A percentile compares a stretch with the other conserved stretches of the same genome.
Conservation (phyloP, 2,113 vertebrate genomes). For the Scomber colias region DNA sequence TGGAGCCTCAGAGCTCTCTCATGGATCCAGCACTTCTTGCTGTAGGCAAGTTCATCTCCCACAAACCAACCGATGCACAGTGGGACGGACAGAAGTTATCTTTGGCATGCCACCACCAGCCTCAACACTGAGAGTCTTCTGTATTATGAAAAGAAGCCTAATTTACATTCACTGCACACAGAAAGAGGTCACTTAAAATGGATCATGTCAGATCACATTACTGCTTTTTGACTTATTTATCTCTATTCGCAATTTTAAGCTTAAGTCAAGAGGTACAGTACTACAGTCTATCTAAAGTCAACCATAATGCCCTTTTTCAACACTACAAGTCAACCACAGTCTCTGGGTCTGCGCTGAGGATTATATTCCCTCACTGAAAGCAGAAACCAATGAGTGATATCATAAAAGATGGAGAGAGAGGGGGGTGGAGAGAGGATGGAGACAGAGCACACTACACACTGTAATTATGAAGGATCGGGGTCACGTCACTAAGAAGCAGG, state of each 20-base stretch:
- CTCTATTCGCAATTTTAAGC: not conserved
- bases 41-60: slow-evolving; percentile 62
- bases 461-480: slow-evolving; percentile 71
- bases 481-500: slow-evolving; percentile 61
- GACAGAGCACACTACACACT: slow-evolving; percentile 23
- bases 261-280: not conserved
- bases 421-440: slow-evolving; percentile 6
- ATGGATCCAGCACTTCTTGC: slow-evolving; percentile 59
- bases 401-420: slow-evolving; percentile 30
- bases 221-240: not conserved
- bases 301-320: not conserved
- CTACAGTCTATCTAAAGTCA: not conserved
- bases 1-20: slow-evolving; percentile 58
- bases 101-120: slow-evolving; percentile 19
- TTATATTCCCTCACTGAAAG: slow-evolving; percentile 19
- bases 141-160: slow-evolving; percentile 18
- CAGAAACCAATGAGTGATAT: slow-evolving; percentile 27
- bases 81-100: slow-evolving; percentile 44
- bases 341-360: not conserved
- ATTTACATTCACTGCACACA: not conserved
- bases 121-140: not conserved
- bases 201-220: not conserved
- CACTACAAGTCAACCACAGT: slow-evolving; percentile 3
- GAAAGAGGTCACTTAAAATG: slow-evolving; percentile 1
- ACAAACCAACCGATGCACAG: slow-evolving; percentile 50